A percentile compares a stretch with the other conserved stretches of the same genome.
Conservation (phyloP, 2,113 vertebrate species). For the Trachemys scripta region DNA sequence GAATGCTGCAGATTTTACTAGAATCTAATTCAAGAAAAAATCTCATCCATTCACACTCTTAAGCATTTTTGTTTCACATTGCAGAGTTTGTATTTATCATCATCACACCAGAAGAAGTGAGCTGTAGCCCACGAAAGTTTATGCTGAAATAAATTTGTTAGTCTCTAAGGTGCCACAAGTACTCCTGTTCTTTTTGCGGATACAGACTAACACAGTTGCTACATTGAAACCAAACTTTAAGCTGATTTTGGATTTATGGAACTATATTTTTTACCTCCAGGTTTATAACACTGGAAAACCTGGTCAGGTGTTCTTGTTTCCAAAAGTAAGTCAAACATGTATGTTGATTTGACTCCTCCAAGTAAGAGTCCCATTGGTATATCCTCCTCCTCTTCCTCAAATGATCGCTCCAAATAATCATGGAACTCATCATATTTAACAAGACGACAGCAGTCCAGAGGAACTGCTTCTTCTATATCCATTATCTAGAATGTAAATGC, state of each 20-base stretch:
- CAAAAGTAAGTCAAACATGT: slow-evolving; percentile 97
- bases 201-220: too few species aligned
- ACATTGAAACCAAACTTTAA: not conserved
- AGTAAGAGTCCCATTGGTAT: slow-evolving; percentile 95
- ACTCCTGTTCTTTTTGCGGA: too few species aligned
- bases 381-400: slow-evolving; percentile 93
- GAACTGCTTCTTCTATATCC: slow-evolving; percentile 90
- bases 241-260: not conserved
- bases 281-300: slow-evolving; percentile 95
- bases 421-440: slow-evolving; percentile 99
- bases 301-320: slow-evolving; percentile 94
- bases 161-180: too few species aligned
- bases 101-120: not conserved
- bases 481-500: slow-evolving; percentile 84
- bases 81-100: not conserved
- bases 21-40: not conserved
- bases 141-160: too few species aligned
- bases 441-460: slow-evolving; percentile 94
- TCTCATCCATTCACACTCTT: not conserved
- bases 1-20: fast-evolving
- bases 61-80: not conserved
- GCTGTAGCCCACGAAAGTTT: too few species aligned
- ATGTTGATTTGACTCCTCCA: slow-evolving; percentile 97
- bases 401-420: slow-evolving; percentile 96
- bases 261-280: slow-evolving; percentile 88